Base-by-base conservation (phyloP, 2,113 vertebrate species). In the Poicephalus gulielmi region DNA sequence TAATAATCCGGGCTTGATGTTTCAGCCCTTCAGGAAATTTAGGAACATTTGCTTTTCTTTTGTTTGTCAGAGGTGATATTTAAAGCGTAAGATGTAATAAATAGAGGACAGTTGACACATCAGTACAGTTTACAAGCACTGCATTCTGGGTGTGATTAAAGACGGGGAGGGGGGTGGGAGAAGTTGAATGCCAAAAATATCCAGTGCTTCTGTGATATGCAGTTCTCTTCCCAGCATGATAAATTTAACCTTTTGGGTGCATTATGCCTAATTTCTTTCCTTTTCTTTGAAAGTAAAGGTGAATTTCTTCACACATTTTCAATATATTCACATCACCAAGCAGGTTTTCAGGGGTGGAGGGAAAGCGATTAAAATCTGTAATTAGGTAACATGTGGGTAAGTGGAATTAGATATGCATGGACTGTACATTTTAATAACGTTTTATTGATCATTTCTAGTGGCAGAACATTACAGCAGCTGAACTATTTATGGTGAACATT, bases 1-100 rank as follows among this genome's bases (percentile, higher is more conserved):
- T 99, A 99, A 99, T 99, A 99, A 99, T 99, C 98, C 97, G 88
- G 97, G 98, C 98, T 98, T 98, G 98, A 98, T 99, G 98, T 98
- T 98, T 98, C 97, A 98, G 98, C 98, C 98, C 98, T 98, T 98
- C 98, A 98, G 98, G 98, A 98, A 98, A 98, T 98, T 98, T 98
- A 98, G 98, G 97, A 98, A 98, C 98, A 98, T 98, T 98, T 98
- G 97, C 98, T 98, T 98, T 98, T 98, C 97, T 98, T 98, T 98
- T 99, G 98, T 98, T 98, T 98, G 98, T 99, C 98, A 98, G 98
- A 98, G 98, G 97, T 98, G 98, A 98, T 98, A 98, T 99, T 98
- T 98, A 98, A 98, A 98, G 97, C 93, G 91, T 96, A 98, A 98
- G 98, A 97, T 96, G 97, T 98, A 98, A 98, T 98, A 98, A 98